Base-by-base conservation (phyloP, 2,888 invertebrate species). In the Trichopoda pennipes region DNA sequence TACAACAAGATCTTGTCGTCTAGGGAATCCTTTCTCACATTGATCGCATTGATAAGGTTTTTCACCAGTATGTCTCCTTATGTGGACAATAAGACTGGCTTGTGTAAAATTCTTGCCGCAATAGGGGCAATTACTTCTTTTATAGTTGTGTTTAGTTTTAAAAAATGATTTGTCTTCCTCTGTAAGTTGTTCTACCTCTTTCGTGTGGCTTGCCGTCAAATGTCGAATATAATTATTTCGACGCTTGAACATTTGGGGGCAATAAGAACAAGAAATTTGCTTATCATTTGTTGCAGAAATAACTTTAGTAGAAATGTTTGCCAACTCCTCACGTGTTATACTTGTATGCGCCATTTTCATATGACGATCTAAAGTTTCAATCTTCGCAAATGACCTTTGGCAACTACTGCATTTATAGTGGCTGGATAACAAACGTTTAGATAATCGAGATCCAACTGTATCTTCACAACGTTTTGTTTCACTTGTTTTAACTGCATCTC, bases 31-130 rank as follows among this genome's bases (percentile, higher is more conserved):
- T 91, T 93, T 93, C 1, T 91, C 93, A 84, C 94, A 94, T 76
- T 93, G 91, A 85, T 93, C 93, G 84, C 94, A 94, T 86, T 93
- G 93, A 86, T 93, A 94, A 0, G 94, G 93, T 81, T 93, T 93
- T 85, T 93, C 93, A 1, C 94, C 94, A 0, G 94, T 94, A 85
- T 94, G 94, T 0, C 94, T 91, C 0, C 94, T 92, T 92, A 94
- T 94, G 85, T 94, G 94, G 12, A 94, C 93, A 38, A 93, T 93
- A 21, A 93, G 88, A 0, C 93, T 93, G 0, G 93, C 93, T 82
- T 93, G 93, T 17, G 93, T 92, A 86, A 94, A 93, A 49, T 92
- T 92, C 3, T 93, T 90, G 1, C 93, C 93, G 85, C 94, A 94
- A 85, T 93, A 92, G 2, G 93, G 91, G 73, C 94, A 94, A 14